Base-by-base conservation (phyloP, 2,888 invertebrate species). In the Leptopilina myrica region DNA sequence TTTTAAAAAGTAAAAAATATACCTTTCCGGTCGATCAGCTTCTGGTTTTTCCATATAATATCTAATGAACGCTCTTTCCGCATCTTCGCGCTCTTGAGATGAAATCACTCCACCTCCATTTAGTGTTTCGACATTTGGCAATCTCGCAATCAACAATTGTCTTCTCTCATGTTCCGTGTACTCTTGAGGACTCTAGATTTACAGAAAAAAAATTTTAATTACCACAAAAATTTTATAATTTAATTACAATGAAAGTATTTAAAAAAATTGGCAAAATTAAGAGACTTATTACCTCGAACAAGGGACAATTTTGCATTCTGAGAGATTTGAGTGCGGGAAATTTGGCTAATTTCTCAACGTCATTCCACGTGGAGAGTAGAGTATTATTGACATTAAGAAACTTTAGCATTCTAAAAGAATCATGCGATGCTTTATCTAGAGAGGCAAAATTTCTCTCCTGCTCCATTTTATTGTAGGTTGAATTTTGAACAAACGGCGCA, bases 61-160 rank as follows among this genome's bases (percentile, higher is more conserved):
- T 80, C 98, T 94, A 86, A 98, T 97, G 92, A 98, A 98, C 83
- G 98, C 97, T 81, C 98, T 93, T 91, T 98, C 98, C 14, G 98
- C 97, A 89, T 97, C 96, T 91, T 98, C 98, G 79, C 98, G 93
- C 91, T 98, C 98, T 85, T 96, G 96, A 0, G 93, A 94, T 56
- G 95, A 95, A 85, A 98, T 97, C 14, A 94, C 94, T 20, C 96
- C 97, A 79, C 98, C 98, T 0, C 98, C 98, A 92, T 98, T 98
- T 64, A 98, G 92, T 77, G 96, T 96, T 84, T 95, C 94, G 67
- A 98, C 95, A 90, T 95, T 96, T 62, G 98, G 98, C 81, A 98
- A 93, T 82, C 98, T 94, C 12, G 98, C 98, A 75, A 98, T 96
- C 77, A 98, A 92, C 79, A 98, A 93, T 91, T 98, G 95, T 76